Evolutionary conservation across 2,888 invertebrate genomes (phyloP).

Genomic region (Melanargia galathea): DNA sequence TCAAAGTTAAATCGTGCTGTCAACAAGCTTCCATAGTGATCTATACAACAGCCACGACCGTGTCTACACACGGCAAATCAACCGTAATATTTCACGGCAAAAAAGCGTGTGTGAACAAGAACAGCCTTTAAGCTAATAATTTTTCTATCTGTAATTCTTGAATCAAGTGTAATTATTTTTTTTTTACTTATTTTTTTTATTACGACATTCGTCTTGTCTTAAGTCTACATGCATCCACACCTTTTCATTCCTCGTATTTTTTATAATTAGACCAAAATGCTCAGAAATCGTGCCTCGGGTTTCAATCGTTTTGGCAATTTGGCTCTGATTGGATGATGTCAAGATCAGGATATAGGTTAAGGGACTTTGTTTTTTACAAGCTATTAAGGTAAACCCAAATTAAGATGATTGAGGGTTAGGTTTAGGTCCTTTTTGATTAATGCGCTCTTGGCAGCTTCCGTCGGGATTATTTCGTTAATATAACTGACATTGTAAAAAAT

Average conservation of each 20-base stretch:
- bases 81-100: no score
- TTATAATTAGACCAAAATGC: constrained; percentile 64
- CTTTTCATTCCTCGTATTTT: constrained; percentile 52
- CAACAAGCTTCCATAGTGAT: no score
- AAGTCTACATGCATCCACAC: constrained; percentile 13
- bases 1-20: no score
- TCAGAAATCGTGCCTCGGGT: constrained; percentile 51
- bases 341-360: constrained; percentile 50
- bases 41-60: no score
- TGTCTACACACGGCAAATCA: no score
- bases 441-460: constrained; percentile 34
- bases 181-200: no score
- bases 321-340: constrained; percentile 67
- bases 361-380: constrained; percentile 33
- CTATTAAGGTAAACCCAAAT: constrained; percentile 34
- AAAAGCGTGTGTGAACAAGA: no score
- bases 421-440: constrained; percentile 33
- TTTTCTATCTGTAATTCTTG: no score
- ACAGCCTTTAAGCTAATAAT: no score
- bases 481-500: background rate
- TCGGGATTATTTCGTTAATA: constrained; percentile 13
- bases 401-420: constrained; percentile 32
- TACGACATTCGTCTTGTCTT: constrained; percentile 20
- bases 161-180: no score
- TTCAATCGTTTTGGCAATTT: constrained; percentile 60